These are phyloP conservation scores for Steinernema hermaphroditum DNA, from an alignment of 2,888 invertebrate genomes.

Conservation along the genomic window DNA sequence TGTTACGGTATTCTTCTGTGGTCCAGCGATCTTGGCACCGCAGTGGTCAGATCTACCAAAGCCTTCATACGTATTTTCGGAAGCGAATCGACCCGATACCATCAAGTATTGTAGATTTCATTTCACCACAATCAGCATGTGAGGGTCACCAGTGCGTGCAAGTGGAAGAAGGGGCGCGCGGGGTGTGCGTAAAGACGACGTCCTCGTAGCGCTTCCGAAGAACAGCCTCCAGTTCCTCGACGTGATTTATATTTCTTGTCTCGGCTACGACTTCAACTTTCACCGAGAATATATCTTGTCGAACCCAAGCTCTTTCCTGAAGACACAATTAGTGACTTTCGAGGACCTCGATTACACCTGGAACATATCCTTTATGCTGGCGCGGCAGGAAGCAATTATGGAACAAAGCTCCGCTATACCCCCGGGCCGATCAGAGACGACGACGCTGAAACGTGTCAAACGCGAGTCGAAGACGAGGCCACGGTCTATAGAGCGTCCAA, in stretches of 20 bases:
- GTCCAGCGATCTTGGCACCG: too few relatives aligned
- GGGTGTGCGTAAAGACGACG: background rate
- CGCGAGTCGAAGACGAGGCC: conserved; percentile 22
- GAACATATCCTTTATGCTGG: conserved; percentile 83
- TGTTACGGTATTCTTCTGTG: too few relatives aligned
- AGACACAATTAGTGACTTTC: conserved; percentile 67
- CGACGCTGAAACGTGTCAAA: conserved; percentile 44
- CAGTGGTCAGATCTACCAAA: too few relatives aligned
- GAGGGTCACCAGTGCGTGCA: conserved; percentile 47
- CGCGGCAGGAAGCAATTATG: conserved; percentile 67
- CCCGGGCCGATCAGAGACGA: conserved; percentile 69
- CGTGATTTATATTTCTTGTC: conserved; percentile 81
- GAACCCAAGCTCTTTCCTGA: conserved; percentile 90
- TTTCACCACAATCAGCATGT: too few relatives aligned
- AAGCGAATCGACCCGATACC: too few relatives aligned
- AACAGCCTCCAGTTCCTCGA: conserved; percentile 71
- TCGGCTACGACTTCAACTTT: conserved; percentile 78
- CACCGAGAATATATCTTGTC: conserved; percentile 80
- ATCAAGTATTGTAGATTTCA: too few relatives aligned
- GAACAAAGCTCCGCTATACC: conserved; percentile 68
- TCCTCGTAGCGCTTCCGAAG: conserved; percentile 39
- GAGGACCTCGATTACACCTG: conserved; percentile 22
- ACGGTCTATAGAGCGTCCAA: conserved; percentile 67
- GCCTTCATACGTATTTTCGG: too few relatives aligned
- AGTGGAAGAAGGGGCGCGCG: conserved; percentile 32